These are phyloP conservation scores for Anorthoa munda DNA, from an alignment of 2,888 invertebrate genomes.

Conservation along the genomic window DNA sequence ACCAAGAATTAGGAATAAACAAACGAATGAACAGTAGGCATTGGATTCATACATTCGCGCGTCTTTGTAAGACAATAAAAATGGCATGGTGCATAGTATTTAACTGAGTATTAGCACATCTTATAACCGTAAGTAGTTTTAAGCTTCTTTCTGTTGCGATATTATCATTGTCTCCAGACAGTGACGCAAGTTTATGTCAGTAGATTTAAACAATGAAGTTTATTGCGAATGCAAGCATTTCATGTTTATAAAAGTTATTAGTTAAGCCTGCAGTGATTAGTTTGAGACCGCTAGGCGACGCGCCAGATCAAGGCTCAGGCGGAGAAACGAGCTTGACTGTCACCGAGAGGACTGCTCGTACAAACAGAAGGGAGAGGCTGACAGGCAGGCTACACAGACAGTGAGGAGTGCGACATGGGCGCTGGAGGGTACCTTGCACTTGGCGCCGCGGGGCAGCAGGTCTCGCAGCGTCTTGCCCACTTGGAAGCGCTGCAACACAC, in stretches of 20 bases:
- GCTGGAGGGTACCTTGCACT: constrained; percentile 82
- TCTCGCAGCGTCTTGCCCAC: constrained; percentile 80
- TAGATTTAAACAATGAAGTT: neutral
- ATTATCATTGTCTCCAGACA: neutral
- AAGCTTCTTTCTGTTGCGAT: neutral
- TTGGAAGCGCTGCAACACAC: constrained; percentile 86
- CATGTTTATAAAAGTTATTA: neutral
- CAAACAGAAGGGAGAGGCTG: neutral
- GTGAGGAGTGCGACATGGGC: neutral
- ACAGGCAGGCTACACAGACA: neutral
- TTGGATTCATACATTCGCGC: neutral
- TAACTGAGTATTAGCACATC: constrained; percentile 3
- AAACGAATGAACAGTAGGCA: neutral
- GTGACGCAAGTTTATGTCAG: constrained; percentile 17
- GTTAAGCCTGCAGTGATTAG: constrained; percentile 3
- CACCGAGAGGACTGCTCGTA: neutral
- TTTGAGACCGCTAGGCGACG: neutral
- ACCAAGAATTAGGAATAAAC: no score
- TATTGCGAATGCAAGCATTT: constrained; percentile 1
- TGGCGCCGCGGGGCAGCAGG: constrained; percentile 81
- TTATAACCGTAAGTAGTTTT: neutral
- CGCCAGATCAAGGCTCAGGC: neutral
- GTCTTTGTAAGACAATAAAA: constrained; percentile 1
- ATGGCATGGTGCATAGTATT: neutral
- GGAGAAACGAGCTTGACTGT: neutral